These are phyloP conservation scores for Catocala sponsa DNA, from an alignment of 2,888 invertebrate genomes.

Conservation along the genomic window DNA sequence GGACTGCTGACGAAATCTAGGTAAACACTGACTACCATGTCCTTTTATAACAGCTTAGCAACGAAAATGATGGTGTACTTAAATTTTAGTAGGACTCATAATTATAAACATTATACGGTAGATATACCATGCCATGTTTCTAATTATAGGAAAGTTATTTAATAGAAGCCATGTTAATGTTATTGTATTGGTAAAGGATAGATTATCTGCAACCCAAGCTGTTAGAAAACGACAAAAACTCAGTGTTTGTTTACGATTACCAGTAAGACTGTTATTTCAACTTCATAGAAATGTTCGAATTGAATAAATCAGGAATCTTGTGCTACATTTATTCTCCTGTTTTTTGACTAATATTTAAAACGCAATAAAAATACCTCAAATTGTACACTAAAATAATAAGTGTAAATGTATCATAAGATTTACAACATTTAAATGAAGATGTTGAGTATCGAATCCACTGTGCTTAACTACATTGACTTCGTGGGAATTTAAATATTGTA, in stretches of 20 bases:
- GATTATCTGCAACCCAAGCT: background rate
- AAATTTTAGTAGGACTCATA: background rate
- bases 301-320: conserved; percentile 18
- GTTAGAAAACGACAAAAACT: conserved; percentile 27
- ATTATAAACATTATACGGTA: too few species aligned
- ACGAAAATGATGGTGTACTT: background rate
- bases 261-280: conserved; percentile 25
- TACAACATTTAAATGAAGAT: conserved; percentile 27
- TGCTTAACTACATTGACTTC: conserved; percentile 48
- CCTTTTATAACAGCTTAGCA: conserved; percentile 19
- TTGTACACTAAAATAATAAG: conserved; percentile 3
- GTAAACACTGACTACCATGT: conserved; percentile 18
- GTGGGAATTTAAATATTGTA: conserved; percentile 49
- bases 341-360: conserved; percentile 15
- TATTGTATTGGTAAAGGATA: background rate
- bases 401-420: conserved; percentile 30
- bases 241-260: conserved; percentile 32
- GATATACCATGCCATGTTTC: too few species aligned
- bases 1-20: conserved; percentile 14
- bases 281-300: conserved; percentile 37
- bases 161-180: too few species aligned
- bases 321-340: conserved; percentile 19
- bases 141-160: too few species aligned
- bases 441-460: conserved; percentile 32
- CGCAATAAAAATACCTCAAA: conserved; percentile 16